These are phyloP conservation scores for Galagoides demidoff DNA, from an alignment of 2,797 vertebrate genomes.

Conservation along the genomic window DNA sequence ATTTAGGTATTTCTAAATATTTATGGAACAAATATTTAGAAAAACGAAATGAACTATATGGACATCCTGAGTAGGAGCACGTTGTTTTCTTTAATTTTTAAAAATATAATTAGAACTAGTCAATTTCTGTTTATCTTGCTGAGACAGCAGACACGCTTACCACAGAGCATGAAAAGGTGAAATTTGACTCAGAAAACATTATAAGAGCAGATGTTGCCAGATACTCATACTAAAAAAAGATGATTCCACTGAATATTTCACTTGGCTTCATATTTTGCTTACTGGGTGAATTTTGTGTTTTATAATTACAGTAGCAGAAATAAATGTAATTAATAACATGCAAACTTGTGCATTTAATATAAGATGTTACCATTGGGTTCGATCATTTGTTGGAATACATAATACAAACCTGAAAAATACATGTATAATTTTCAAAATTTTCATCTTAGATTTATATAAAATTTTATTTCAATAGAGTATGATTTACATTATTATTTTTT, in stretches of 20 bases:
- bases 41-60: neutral
- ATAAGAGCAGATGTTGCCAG: slow-evolving; percentile 9
- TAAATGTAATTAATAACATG: neutral
- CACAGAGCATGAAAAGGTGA: neutral
- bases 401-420: neutral
- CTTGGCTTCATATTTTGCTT: slow-evolving; percentile 17
- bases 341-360: neutral
- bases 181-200: slow-evolving; percentile 30
- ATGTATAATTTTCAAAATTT: neutral
- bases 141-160: neutral
- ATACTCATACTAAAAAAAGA: slow-evolving; percentile 12
- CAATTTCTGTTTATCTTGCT: neutral
- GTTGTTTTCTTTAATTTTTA: neutral
- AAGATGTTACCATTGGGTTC: neutral
- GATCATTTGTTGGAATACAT: neutral
- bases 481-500: neutral
- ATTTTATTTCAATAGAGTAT: neutral
- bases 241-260: neutral
- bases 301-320: neutral
- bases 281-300: neutral
- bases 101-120: neutral
- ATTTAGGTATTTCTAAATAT: neutral
- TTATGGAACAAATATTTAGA: neutral
- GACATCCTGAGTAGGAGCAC: neutral
- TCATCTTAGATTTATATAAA: slow-evolving; percentile 3